phyloP scores from a whole-genome alignment of 2,113 vertebrate species.

The Lathamus discolor region DNA sequence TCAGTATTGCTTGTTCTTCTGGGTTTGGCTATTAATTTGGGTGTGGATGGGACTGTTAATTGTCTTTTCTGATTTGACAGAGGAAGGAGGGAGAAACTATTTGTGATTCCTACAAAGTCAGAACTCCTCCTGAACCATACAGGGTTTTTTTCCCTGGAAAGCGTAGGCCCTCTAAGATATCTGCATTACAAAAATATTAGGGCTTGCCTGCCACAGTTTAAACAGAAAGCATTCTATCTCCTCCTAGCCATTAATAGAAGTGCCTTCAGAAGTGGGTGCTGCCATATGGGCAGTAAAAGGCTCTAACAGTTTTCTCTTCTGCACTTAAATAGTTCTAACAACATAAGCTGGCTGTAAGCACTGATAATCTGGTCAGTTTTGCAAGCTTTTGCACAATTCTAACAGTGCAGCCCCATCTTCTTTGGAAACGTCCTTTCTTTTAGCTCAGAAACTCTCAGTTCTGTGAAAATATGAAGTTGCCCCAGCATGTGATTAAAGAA shows the following conservation, averaged over 20 bases:
- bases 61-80: neutral
- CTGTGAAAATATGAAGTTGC: neutral
- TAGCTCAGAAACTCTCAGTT: neutral
- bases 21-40: neutral
- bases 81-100: neutral
- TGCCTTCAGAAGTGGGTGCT: slow-evolving; percentile 23
- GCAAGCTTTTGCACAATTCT: slow-evolving; percentile 4
- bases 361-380: neutral
- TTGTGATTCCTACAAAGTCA: neutral
- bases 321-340: neutral
- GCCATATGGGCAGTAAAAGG: neutral
- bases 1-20: neutral
- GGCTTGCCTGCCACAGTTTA: neutral
- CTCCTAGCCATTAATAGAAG: slow-evolving; percentile 17
- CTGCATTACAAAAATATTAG: neutral
- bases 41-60: neutral
- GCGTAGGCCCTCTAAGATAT: neutral
- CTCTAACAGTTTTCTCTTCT: neutral
- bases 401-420: neutral
- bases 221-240: neutral
- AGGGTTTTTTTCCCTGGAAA: neutral
- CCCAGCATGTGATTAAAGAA: neutral
- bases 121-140: neutral
- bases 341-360: neutral
- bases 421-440: neutral